Percentiles rank a stretch among this genome's conserved stretches.
Conservation (phyloP, 2,888 invertebrate genomes). For the Melieria crassipennis region DNA sequence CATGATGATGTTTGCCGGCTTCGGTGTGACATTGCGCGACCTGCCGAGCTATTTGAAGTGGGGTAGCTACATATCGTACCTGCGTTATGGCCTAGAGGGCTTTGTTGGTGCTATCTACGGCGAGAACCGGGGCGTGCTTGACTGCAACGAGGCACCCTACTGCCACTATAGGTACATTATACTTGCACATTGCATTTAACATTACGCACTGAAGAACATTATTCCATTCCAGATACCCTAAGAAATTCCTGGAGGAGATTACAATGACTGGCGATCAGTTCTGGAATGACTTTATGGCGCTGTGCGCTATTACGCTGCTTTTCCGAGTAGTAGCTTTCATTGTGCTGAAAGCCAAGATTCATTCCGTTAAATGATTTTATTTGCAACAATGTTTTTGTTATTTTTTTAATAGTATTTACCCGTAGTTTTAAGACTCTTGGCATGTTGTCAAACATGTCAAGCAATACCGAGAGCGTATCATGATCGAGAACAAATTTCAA, state of each 20-base stretch:
- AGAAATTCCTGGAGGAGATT: slow-evolving; percentile 83
- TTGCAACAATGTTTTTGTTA: slow-evolving; percentile 18
- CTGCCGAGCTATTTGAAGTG: slow-evolving; percentile 87
- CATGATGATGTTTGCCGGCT: slow-evolving; percentile 97
- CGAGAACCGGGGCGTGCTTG: slow-evolving; percentile 75
- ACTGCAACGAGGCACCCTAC: slow-evolving; percentile 79
- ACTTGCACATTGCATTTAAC: background rate
- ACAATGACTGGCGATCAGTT: slow-evolving; percentile 84
- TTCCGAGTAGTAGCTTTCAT: slow-evolving; percentile 76
- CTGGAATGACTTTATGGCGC: slow-evolving; percentile 82
- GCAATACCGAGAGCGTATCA: background rate
- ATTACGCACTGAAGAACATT: slow-evolving; percentile 8
- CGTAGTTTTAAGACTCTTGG: slow-evolving; percentile 20
- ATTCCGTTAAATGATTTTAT: slow-evolving; percentile 60
- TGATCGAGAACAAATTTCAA: background rate
- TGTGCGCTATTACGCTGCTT: slow-evolving; percentile 74
- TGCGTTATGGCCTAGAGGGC: slow-evolving; percentile 92
- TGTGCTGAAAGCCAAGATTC: slow-evolving; percentile 81
- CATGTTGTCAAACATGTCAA: background rate
- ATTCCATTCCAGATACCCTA: slow-evolving; percentile 71
- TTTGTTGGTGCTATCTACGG: slow-evolving; percentile 87
- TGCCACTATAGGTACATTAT: slow-evolving; percentile 77
- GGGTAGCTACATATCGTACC: slow-evolving; percentile 91
- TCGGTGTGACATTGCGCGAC: slow-evolving; percentile 89
- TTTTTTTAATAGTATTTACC: slow-evolving; percentile 23